Evolutionary conservation across 2,113 vertebrate genomes (phyloP).

Genomic region (Cranoglanis bouderius): DNA sequence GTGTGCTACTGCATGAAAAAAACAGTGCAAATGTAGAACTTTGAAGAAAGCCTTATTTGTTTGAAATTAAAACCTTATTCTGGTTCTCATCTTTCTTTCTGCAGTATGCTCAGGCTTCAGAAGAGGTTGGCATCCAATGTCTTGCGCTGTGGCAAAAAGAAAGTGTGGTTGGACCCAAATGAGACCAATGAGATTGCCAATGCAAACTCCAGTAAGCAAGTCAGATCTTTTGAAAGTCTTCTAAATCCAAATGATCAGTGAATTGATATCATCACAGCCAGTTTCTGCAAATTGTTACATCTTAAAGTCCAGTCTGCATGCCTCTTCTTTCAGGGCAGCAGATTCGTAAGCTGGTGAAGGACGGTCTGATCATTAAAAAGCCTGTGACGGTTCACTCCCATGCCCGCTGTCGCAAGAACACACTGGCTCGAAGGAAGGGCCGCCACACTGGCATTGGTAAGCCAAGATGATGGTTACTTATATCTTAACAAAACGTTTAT

Average conservation of each 20-base stretch:
- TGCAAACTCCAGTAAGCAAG: slow-evolving; percentile 86
- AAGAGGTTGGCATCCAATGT: slow-evolving; percentile 96
- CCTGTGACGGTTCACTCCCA: slow-evolving; percentile 94
- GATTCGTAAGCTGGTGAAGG: slow-evolving; percentile 94
- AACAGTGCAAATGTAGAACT: background rate
- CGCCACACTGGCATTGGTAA: slow-evolving; percentile 92
- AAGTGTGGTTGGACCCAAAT: slow-evolving; percentile 96
- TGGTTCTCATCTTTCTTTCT: background rate
- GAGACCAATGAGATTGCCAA: slow-evolving; percentile 97
- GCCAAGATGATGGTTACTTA: slow-evolving; percentile 40
- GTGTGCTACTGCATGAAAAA: background rate
- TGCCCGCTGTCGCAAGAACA: slow-evolving; percentile 95
- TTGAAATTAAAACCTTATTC: background rate
- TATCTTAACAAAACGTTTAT: background rate
- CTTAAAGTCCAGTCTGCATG: background rate
- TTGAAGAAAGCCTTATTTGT: background rate
- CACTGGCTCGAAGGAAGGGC: slow-evolving; percentile 91
- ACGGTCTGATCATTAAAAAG: slow-evolving; percentile 96
- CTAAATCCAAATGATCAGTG: background rate
- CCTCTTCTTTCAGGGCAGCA: slow-evolving; percentile 81
- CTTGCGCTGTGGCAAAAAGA: slow-evolving; percentile 94
- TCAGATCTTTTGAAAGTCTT: background rate
- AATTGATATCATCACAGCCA: background rate
- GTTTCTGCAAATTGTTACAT: background rate
- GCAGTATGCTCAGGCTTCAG: slow-evolving; percentile 95